These are phyloP conservation scores for Iselma pallidipennis DNA, from an alignment of 2,888 invertebrate genomes.

Conservation along the genomic window DNA sequence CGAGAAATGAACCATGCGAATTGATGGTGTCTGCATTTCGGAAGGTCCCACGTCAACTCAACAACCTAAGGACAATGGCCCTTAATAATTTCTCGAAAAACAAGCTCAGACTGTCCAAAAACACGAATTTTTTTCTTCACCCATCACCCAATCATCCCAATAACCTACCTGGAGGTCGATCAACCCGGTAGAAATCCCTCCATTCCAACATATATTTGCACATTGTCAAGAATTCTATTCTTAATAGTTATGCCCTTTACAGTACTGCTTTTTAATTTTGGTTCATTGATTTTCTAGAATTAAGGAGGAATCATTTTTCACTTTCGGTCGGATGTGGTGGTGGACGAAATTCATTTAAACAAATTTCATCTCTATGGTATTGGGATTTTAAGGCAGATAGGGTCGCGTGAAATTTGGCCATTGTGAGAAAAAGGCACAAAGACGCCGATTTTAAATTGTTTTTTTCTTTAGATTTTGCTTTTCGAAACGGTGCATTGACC, in stretches of 20 bases:
- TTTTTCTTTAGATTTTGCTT: background rate
- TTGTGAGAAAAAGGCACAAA: background rate
- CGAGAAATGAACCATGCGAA: background rate
- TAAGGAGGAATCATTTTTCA: background rate
- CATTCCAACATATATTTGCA: constrained; percentile 18
- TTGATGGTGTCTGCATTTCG: background rate
- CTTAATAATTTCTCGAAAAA: constrained; percentile 6
- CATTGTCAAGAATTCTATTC: constrained; percentile 1
- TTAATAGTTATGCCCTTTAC: background rate
- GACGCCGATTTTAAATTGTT: background rate
- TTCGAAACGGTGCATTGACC: background rate
- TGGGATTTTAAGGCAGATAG: background rate
- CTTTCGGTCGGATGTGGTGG: background rate
- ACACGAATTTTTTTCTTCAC: background rate
- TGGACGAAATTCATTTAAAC: background rate
- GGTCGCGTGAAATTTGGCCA: background rate
- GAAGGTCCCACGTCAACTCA: background rate
- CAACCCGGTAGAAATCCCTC: constrained; percentile 20
- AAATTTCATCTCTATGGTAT: background rate
- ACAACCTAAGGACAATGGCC: constrained; percentile 3
- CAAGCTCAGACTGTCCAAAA: background rate
- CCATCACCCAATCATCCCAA: constrained; percentile 7
- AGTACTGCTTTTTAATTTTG: background rate
- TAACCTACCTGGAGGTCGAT: constrained; percentile 26
- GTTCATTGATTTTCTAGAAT: background rate